Evolutionary conservation across 2,113 vertebrate genomes (phyloP), one percentile per base, ranked within the genome.

Genomic region (Brachyhypopomus gauderio): DNA sequence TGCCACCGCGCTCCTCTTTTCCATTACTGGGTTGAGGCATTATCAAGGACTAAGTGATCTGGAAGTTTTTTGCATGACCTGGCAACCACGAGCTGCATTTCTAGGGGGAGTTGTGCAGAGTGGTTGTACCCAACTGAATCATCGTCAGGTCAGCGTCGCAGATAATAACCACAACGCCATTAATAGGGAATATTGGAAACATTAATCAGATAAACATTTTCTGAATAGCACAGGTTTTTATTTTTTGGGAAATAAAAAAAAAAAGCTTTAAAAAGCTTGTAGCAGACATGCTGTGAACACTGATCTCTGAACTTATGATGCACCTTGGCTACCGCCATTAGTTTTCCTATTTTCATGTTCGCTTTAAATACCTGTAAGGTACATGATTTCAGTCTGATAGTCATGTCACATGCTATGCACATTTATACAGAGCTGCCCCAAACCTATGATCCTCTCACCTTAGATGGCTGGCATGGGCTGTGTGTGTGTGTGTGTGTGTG

Each of bases 371-470:
- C 41, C 16, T 34, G 14, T 30, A 17, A 22, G 16, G 19, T 77
- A 25, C 23, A 55, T 3, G 4, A 66, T 70, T 71, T 14, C 48
- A 25, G 3, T 58, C 11, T 69, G 20, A 55, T 59, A 23, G 69
- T 36, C 38, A 22, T 73, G 30, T 75, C n/a, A 66, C 8, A 30
- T 71, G 0, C 20, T 70, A 48, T 48, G 23, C 34, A 7, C 19
- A 22, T 75, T 74, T 67, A 67, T 58, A 80, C 70, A 72, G 22
- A 45, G n/a, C 58, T 52, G 11, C 66, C 30, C 38, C 14, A 58
- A 30, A 75, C 30, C 67, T 62, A 81, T 75, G 63, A 69, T 75
- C 34, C 63, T 70, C 34, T 81, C 63, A 81, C 52, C 72, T 75
- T 63, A 75, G 36, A 81, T 70, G 72, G 72, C 79, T 69, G 34